Percentiles rank a stretch among this genome's conserved stretches.
Conservation (phyloP, 2,113 vertebrate species). For the Podarcis cretensis region DNA sequence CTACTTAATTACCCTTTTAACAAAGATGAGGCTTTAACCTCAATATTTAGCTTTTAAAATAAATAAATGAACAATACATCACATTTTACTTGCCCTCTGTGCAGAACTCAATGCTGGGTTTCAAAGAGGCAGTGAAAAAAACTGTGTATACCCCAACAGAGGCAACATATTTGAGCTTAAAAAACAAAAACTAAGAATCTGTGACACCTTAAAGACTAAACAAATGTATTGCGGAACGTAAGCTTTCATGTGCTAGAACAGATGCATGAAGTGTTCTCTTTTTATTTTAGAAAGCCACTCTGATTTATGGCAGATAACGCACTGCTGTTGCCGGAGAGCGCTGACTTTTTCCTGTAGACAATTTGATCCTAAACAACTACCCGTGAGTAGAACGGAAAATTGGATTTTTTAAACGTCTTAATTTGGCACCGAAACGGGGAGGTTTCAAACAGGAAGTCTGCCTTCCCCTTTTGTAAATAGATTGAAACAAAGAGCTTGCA, state of each 20-base stretch:
- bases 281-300: background rate
- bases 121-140: background rate
- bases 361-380: no score
- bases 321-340: no score
- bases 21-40: background rate
- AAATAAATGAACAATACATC: background rate
- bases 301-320: background rate
- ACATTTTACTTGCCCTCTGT: conserved; percentile 4
- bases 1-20: background rate
- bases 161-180: background rate
- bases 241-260: no score
- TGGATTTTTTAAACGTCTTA: no score
- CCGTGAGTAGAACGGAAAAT: no score
- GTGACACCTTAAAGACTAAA: background rate
- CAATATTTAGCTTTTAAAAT: conserved; percentile 11
- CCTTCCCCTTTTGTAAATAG: no score
- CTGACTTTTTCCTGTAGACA: no score
- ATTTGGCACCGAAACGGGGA: no score
- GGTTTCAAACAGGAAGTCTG: no score
- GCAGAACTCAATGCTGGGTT: background rate
- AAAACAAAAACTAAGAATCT: background rate
- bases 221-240: background rate
- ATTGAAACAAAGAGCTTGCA: no score
- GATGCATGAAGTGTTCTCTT: no score
- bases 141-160: background rate